Evolutionary conservation across 2,113 vertebrate genomes (phyloP), one percentile per base, ranked within the genome.

Genomic region (Proterorhinus semilunaris): DNA sequence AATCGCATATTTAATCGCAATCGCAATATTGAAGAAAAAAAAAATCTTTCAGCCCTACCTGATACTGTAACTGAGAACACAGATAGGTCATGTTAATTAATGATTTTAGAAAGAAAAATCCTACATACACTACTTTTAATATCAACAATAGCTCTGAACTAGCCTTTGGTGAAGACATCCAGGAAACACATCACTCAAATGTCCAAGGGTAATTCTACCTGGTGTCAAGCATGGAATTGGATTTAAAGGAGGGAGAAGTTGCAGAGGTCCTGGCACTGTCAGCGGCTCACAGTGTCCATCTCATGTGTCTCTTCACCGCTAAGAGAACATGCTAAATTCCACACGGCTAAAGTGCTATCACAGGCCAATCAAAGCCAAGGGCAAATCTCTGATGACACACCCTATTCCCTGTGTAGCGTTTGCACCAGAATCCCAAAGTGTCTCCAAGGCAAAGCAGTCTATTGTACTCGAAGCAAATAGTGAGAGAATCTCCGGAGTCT

Each of bases 191-290:
- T 93, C 90, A 88, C 80, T 92, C 88, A 91, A 83, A 86, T 90
- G 85, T 89, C 88, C 84, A 81, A 80, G 89, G 88, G 73, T 91
- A 91, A 92, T 91, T 87, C 86, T 12, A 13, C 72, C 63, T 50
- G 15, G 80, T 92, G 89, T 93, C 90, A 91, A 90, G 88, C 88
- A 88, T 57, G 66, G 75, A 86, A 88, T 89, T 91, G 87, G 90
- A 91, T 90, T 89, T 79, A 82, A 61, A 86, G 83, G 82, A 83
- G 76, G 49, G 77, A 64, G 72, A 75, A 65, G 83, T 84, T 71
- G 69, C 66, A 45, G 58, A 16, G 72, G 86, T 86, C 79, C 69
- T 66, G 70, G 79, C 81, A 82, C 79, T 88, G 90, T 90, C 89
- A 88, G 80, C 80, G 27, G 78, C 79, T 84, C 86, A 83, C 86